Evolutionary conservation across 37 sponge, comb jelly and placozoan species (phyloP), one percentile per base, ranked within the genome.

Genomic region (Agelas oroides): DNA sequence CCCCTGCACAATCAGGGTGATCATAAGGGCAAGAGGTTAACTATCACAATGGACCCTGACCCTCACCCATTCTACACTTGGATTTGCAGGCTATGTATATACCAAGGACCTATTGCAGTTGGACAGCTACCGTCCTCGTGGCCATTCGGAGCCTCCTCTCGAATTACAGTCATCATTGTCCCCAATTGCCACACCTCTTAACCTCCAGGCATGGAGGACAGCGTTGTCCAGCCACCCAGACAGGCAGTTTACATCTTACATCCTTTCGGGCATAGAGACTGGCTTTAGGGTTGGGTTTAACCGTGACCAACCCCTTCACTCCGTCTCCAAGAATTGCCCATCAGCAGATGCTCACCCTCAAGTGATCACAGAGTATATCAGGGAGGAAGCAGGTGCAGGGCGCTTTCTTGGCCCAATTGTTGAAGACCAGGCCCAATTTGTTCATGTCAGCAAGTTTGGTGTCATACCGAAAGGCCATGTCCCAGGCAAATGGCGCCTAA

Each of bases 151-250:
- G 46, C 46, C 46, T 46, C n/a, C n/a, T n/a, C n/a, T n/a, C n/a
- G n/a, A n/a, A n/a, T n/a, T n/a, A n/a, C n/a, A n/a, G n/a, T 8
- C 46, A 8, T 46, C 46, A 8, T 46, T 46, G 8, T 27, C 24
- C 5, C 11, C 64, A 3, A 62, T 62, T 5, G 2, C 24, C 5
- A 71, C 72, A 3, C 72, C 40, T 19, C 36, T 71, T 1, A 38
- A 36, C 21, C 24, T 37, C 34, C 37, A 71, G 1, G 72, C 38
- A 71, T 71, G 72, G 72, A 23, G 6, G 35, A 35, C 21, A 5
- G 72, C 72, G 35, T 41, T 71, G 41, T 38, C 32, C 37, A 15
- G 37, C 1, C 72, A 71, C 72, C 72, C 72, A 23, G 40, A 31
- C 46, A 15, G 40, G 39, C 37, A 17, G 15, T 71, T 69, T 6